Evolutionary conservation across 2,888 invertebrate species (phyloP), one percentile per base, ranked within the genome.

Genomic region (Macaria notata): DNA sequence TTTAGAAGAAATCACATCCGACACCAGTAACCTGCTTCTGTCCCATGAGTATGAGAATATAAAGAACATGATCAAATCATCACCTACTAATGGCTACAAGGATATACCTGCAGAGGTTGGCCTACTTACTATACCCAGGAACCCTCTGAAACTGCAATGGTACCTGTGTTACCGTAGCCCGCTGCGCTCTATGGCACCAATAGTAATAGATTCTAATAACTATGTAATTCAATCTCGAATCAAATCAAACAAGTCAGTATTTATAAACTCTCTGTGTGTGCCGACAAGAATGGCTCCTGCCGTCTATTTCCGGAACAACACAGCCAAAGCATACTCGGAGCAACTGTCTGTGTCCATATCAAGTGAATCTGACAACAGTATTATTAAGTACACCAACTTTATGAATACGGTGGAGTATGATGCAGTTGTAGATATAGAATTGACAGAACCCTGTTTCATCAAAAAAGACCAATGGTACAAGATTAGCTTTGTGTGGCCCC

Each of bases 401-500:
- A 79, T 78, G 64, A 81, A 82, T 60, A 80, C 78, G 49, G 83
- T 90, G 44, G 83, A 87, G 56, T 92, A 88, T 79, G 88, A 92
- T 71, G 82, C 88, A 45, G 73, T 81, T 61, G 79, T 92, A 62
- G 82, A 84, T 55, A 82, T 92, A 61, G 80, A 83, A 54, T 76
- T 92, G 38, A 70, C 74, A 47, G 84, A 89, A 60, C 88, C 92
- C 9, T 83, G 85, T 64, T 82, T 89, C 59, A 73, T 92, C 31
- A 84, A 84, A 67, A 88, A 84, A 70, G 81, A 87, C 67, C 76
- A 81, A 50, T 90, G 88, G 90, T 90, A 92, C 62, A 84, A 79
- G 75, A 82, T 92, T 48, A 79, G 71, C 59, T 88, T 92, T 70
- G 69, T 69, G 33, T 92, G 92, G 92, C 86, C 87, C 31, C 69